phyloP scores from a whole-genome alignment of 2,113 vertebrate genomes.

The Leptocoma aspasia region DNA sequence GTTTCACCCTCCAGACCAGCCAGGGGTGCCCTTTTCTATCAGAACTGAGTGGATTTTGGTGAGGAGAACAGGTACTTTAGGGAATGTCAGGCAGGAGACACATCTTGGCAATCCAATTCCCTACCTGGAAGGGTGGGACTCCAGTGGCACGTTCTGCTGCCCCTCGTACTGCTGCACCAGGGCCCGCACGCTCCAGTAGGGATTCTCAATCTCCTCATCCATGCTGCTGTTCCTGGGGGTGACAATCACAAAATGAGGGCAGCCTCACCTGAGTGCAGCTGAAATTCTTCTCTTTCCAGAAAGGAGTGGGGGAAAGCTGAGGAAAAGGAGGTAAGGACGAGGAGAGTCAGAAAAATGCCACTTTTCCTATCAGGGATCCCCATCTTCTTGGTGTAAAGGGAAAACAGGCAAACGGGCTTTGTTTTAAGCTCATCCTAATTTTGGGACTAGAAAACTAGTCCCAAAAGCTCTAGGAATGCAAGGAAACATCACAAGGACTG shows the following conservation, averaged over 20 bases:
- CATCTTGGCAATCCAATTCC: not conserved
- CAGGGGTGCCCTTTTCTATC: not conserved
- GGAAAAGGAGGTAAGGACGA: not conserved
- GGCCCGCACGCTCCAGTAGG: conserved; percentile 87
- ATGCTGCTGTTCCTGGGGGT: conserved; percentile 71
- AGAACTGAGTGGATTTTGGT: not conserved
- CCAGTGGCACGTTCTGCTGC: conserved; percentile 67
- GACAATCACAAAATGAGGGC: not conserved
- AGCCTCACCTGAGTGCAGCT: not conserved
- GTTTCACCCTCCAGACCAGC: not conserved
- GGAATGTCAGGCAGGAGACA: not conserved
- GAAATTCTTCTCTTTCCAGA: not conserved
- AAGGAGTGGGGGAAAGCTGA: not conserved
- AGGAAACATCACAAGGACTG: not conserved
- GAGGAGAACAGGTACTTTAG: not conserved
- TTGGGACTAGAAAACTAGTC: not conserved
- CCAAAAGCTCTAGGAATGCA: not conserved
- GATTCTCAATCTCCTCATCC: conserved; percentile 82
- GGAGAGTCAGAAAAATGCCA: not conserved
- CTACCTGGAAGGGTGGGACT: conserved; percentile 78
- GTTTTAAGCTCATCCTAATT: not conserved
- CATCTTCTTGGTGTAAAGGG: not conserved
- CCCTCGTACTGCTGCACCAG: conserved; percentile 94
- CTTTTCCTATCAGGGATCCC: not conserved
- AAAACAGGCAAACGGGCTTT: not conserved